Evolutionary conservation across 2,888 invertebrate species (phyloP), one percentile per base, ranked within the genome.

Genomic region (Peribatodes rhomboidaria): DNA sequence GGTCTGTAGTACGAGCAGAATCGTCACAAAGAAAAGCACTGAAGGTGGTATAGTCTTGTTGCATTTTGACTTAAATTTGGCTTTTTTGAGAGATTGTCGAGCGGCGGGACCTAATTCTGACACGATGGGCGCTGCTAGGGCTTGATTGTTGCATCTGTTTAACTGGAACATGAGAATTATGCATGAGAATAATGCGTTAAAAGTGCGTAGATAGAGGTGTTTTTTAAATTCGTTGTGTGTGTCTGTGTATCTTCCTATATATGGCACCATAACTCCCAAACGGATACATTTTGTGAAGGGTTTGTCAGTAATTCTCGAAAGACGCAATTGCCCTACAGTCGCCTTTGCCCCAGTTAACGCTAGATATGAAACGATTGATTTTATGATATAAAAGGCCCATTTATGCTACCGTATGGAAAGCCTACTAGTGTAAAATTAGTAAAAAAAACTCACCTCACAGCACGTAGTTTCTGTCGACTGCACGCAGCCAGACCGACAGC

Each of bases 61-160:
- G 27, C 27, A 27, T 6, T 27, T 27, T 0, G 85, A 14, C 31
- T 50, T 50, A 50, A 83, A 72, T 61, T 77, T 82, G 63, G 50
- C 77, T 1, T 66, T 37, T 1, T 59, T 78, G 44, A 49, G 72
- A 31, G 46, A 70, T 64, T 46, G 76, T 1, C 14, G 50, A 27
- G 6, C 6, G 6, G 27, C 27, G 27, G 6, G 27, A 4, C 3
- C 3, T 4, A 27, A 4, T 27, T 27, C 27, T 27, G 27, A 4
- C 3, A 27, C 27, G 27, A 81, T 57, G 0, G 92, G 92, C 80
- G 88, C 76, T 10, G 87, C 81, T 35, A 87, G 86, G 0, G 90
- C 83, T 76, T 90, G 89, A 66, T 86, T 89, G 69, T 93, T 93
- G 78, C 93, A 93, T 13, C 89, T 87, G 67, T 89, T 89, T 18